Conservation (phyloP, 2,797 vertebrate genomes). For the Ispidina picta region DNA sequence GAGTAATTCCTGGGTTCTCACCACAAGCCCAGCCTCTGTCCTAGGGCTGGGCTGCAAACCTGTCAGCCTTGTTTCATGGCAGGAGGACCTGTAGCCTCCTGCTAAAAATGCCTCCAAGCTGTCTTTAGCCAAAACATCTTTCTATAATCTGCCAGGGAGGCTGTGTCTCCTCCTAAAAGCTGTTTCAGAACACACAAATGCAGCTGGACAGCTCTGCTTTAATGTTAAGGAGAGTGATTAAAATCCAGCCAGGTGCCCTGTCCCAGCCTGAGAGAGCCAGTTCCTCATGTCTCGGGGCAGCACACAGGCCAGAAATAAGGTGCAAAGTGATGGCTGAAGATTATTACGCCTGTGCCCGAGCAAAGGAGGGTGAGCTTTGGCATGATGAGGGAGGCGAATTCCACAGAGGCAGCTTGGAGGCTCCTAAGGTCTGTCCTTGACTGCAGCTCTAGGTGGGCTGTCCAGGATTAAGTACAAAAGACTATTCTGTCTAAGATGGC, state of each 20-base stretch:
- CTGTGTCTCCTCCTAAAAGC: neutral
- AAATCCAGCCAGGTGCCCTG: neutral
- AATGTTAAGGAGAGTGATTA: neutral
- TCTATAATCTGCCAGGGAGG: neutral
- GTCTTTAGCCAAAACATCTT: neutral
- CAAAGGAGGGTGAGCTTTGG: neutral
- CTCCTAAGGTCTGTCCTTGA: neutral
- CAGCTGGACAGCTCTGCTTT: neutral
- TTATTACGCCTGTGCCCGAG: neutral
- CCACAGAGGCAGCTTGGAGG: neutral
- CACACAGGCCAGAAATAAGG: neutral
- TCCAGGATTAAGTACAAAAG: conserved; percentile 1
- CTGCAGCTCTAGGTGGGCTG: neutral
- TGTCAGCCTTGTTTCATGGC: neutral
- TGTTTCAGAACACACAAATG: neutral
- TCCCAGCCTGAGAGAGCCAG: neutral
- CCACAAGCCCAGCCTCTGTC: neutral
- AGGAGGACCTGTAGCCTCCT: neutral
- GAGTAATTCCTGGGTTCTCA: neutral
- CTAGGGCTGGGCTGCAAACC: neutral
- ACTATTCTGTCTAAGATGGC: conserved; percentile 23
- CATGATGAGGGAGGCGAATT: neutral
- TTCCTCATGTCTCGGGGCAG: neutral
- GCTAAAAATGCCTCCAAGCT: neutral
- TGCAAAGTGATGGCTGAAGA: neutral